A percentile compares a stretch with the other conserved stretches of the same genome.
These are phyloP conservation scores for Cisticola juncidis DNA, from an alignment of 2,113 vertebrate species.

Conservation along the genomic window DNA sequence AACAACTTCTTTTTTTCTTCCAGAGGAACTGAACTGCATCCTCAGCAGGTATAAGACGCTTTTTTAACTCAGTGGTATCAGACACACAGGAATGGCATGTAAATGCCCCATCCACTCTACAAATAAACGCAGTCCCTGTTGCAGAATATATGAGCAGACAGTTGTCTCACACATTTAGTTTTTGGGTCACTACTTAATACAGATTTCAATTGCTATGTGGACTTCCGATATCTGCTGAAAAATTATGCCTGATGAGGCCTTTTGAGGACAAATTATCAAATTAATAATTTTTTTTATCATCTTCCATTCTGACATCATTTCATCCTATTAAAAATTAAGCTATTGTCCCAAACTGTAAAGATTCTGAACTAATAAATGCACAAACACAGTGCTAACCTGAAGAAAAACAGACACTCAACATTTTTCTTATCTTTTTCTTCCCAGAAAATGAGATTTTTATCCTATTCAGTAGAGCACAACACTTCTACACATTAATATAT, in stretches of 20 bases:
- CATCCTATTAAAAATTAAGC: background rate
- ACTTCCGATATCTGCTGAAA: background rate
- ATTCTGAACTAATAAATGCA: background rate
- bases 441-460: background rate
- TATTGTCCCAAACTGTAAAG: background rate
- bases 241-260: background rate
- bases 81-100: background rate
- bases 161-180: background rate
- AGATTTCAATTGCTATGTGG: background rate
- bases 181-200: fast-evolving
- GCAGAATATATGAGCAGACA: background rate
- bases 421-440: background rate
- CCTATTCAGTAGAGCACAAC: background rate
- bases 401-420: background rate
- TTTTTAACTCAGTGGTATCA: background rate
- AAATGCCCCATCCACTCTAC: background rate
- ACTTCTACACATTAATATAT: background rate
- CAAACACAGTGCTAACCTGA: background rate
- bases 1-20: background rate
- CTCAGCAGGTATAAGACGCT: background rate
- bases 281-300: background rate
- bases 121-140: background rate
- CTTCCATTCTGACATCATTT: background rate
- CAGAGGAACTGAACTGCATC: background rate
- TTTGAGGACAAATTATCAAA: background rate